Percentiles rank a stretch among this genome's conserved stretches.
These are phyloP conservation scores for Hydroisotoma schaefferi DNA, from an alignment of 2,888 invertebrate species.

Conservation along the genomic window DNA sequence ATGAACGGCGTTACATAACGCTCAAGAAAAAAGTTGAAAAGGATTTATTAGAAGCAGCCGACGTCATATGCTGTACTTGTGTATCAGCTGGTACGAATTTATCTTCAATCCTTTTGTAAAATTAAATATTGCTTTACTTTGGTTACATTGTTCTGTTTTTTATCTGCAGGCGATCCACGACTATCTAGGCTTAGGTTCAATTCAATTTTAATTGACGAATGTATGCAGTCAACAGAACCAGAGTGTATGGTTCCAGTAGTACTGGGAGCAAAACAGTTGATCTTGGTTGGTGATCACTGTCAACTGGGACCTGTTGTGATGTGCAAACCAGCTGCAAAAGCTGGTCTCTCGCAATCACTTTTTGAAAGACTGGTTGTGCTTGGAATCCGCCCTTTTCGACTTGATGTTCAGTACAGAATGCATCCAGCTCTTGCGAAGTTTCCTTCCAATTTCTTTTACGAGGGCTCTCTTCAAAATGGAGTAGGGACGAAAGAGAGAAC, in stretches of 20 bases:
- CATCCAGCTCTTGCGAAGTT: constrained; percentile 96
- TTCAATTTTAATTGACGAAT: constrained; percentile 94
- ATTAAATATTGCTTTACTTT: background rate
- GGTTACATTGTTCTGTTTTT: background rate
- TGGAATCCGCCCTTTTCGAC: constrained; percentile 91
- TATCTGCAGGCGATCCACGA: constrained; percentile 69
- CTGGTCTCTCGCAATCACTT: constrained; percentile 93
- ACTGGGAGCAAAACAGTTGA: constrained; percentile 84
- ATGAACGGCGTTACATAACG: constrained; percentile 88
- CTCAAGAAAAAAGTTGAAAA: constrained; percentile 87
- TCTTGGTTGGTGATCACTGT: constrained; percentile 98
- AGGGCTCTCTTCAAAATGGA: constrained; percentile 97
- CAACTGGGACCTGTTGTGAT: constrained; percentile 98
- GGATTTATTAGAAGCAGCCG: constrained; percentile 87
- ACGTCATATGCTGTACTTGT: constrained; percentile 98
- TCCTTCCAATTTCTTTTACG: constrained; percentile 99
- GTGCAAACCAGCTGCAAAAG: constrained; percentile 97
- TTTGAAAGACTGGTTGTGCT: constrained; percentile 96
- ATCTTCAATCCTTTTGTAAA: background rate
- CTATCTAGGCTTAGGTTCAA: constrained; percentile 90
- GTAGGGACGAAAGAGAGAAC: constrained; percentile 89
- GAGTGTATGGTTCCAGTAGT: constrained; percentile 99
- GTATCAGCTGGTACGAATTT: constrained; percentile 76
- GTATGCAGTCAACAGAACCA: constrained; percentile 76
- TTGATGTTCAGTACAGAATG: constrained; percentile 99